Conservation (phyloP, 2,797 vertebrate species). For the Pipistrellus kuhlii region DNA sequence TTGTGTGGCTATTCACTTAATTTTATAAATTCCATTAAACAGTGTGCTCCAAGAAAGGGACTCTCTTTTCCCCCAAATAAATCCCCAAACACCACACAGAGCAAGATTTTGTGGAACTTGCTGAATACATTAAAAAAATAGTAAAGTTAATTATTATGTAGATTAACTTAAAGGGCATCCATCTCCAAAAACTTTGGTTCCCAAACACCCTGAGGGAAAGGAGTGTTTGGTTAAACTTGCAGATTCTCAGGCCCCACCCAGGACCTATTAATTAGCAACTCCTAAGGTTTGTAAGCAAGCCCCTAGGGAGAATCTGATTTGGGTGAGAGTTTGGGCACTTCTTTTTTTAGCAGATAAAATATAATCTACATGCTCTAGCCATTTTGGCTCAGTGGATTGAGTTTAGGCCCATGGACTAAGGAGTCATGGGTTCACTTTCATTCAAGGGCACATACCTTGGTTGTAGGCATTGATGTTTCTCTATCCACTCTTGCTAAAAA, state of each 20-base stretch:
- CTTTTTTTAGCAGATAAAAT: background rate
- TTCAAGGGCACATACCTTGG: too few relatives aligned
- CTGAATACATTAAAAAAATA: background rate
- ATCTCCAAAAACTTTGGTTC: background rate
- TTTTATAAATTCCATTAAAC: background rate
- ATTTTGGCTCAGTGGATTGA: too few relatives aligned
- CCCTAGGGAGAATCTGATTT: background rate
- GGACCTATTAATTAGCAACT: background rate
- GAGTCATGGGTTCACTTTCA: too few relatives aligned
- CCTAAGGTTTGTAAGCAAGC: background rate
- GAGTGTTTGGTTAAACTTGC: background rate
- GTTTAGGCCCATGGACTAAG: too few relatives aligned
- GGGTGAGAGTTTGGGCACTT: background rate
- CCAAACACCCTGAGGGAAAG: background rate
- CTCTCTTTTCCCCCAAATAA: background rate
- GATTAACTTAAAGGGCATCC: slow-evolving; percentile 5
- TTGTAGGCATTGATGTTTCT: too few relatives aligned
- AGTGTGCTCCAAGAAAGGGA: background rate
- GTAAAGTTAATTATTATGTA: background rate
- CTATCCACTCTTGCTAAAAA: too few relatives aligned
- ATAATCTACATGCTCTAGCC: background rate
- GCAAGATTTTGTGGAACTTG: background rate
- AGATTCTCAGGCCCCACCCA: background rate
- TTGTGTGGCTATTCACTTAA: background rate
- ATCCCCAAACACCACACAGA: background rate